phyloP scores from a whole-genome alignment of 2,888 invertebrate genomes.

The Xanthia icteritia region DNA sequence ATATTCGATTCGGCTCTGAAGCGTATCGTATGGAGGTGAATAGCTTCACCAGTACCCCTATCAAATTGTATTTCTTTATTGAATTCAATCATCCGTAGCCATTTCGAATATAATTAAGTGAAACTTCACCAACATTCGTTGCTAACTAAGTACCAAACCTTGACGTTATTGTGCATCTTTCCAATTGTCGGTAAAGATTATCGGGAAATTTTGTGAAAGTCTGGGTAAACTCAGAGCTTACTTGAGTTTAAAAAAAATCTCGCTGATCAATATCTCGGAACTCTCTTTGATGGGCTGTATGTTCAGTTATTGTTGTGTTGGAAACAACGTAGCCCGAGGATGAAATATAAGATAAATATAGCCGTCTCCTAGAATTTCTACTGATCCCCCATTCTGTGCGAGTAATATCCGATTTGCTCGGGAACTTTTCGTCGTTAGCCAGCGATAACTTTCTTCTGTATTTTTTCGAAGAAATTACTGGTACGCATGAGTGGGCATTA shows the following conservation, averaged over 20 bases:
- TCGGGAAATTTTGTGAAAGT: neutral
- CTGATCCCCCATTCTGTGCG: conserved; percentile 1
- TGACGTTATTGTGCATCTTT: conserved; percentile 7
- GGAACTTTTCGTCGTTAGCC: conserved; percentile 15
- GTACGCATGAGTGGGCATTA: conserved; percentile 19
- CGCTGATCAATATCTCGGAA: conserved; percentile 1
- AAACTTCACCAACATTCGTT: neutral
- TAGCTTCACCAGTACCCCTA: neutral
- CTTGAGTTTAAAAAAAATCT: conserved; percentile 15
- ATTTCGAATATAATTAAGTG: neutral
- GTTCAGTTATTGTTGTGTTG: conserved; percentile 3
- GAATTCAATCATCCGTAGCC: neutral
- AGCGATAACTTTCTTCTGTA: conserved; percentile 21
- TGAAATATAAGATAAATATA: conserved; percentile 1
- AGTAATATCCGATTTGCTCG: conserved; percentile 26
- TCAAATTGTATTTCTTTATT: neutral
- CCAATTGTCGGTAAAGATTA: neutral
- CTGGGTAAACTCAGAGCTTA: neutral
- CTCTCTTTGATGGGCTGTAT: conserved; percentile 3
- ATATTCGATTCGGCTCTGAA: neutral
- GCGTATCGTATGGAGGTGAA: neutral
- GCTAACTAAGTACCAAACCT: neutral
- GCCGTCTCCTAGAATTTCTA: conserved; percentile 1
- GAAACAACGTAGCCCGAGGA: conserved; percentile 4
- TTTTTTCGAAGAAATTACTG: conserved; percentile 32